Base-by-base conservation (phyloP, 2,888 invertebrate genomes). In the Cylindroiulus punctatus region DNA sequence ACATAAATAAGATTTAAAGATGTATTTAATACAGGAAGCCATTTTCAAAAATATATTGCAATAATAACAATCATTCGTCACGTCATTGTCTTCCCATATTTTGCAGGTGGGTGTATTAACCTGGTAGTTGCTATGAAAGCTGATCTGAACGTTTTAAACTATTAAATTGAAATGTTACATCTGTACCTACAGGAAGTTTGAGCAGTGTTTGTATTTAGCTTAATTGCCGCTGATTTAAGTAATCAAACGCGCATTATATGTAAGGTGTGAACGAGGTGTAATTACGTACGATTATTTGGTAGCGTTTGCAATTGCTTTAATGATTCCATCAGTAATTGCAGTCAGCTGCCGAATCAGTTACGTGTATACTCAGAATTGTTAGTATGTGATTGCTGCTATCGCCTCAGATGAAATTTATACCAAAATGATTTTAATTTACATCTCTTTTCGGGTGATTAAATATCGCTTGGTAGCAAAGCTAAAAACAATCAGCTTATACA, bases 21-120 rank as follows among this genome's bases (percentile, higher is more conserved):
- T 76, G 30, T 14, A 30, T 30, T 76, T 76, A 76, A 76, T 76
- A 76, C 76, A 76, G 76, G 76, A 76, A 76, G 76, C 30, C 76
- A 76, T 76, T 30, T 52, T 52, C n/a, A 52, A 76, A 65, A 26
- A 65, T 4, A 65, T 65, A 65, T 65, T 65, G 65, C 65, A 65
- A 76, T 17, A 76, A 76, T 76, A 76, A 76, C 76, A 76, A 76
- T 76, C 30, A 76, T 76, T 76, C 76, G 12, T 76, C 30, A 30
- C 76, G 76, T 76, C 76, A 76, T 30, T 76, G 76, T 14, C 14
- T 76, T 52, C 7, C 26, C 30, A 30, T 57, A 22, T 76, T 8
- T 76, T 30, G 30, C 26, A 14, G 76, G 30, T 30, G 76, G 76
- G 76, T 76, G 76, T 76, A 76, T 30, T 76, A 30, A 76, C 76